Percentiles rank a stretch among this genome's conserved stretches.
Conservation (phyloP, 2,113 vertebrate genomes). For the Sakesphorus luctuosus region DNA sequence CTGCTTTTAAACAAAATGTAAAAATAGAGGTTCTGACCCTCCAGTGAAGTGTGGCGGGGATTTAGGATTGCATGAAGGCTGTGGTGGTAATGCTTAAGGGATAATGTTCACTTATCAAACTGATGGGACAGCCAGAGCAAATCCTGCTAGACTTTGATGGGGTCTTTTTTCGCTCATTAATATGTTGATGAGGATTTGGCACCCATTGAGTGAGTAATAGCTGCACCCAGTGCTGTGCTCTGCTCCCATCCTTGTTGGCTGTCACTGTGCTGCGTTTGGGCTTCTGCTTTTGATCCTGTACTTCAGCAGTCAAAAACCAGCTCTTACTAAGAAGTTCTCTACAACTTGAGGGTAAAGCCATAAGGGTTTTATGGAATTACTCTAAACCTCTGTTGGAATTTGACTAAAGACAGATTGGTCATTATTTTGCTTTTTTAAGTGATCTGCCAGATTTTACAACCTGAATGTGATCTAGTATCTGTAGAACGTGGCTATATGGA, state of each 20-base stretch:
- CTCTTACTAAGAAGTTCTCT: background rate
- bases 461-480: background rate
- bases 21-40: conserved; percentile 52
- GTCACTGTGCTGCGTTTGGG: background rate
- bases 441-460: background rate
- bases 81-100: conserved; percentile 15
- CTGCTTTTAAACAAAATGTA: conserved; percentile 47
- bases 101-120: conserved; percentile 39
- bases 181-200: conserved; percentile 32
- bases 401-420: background rate
- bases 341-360: background rate
- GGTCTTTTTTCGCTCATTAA: background rate
- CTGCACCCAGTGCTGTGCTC: background rate
- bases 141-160: conserved; percentile 26
- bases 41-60: background rate
- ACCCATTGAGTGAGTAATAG: background rate
- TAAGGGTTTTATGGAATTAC: background rate
- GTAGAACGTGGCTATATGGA: background rate
- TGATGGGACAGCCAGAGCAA: conserved; percentile 36
- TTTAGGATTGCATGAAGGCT: conserved; percentile 28
- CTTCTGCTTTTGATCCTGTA: background rate
- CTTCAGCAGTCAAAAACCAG: background rate
- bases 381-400: background rate
- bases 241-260: background rate
- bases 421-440: background rate